A percentile compares a stretch with the other conserved stretches of the same genome.
Conservation (phyloP, 2,797 vertebrate genomes). For the Microchirus variegatus region DNA sequence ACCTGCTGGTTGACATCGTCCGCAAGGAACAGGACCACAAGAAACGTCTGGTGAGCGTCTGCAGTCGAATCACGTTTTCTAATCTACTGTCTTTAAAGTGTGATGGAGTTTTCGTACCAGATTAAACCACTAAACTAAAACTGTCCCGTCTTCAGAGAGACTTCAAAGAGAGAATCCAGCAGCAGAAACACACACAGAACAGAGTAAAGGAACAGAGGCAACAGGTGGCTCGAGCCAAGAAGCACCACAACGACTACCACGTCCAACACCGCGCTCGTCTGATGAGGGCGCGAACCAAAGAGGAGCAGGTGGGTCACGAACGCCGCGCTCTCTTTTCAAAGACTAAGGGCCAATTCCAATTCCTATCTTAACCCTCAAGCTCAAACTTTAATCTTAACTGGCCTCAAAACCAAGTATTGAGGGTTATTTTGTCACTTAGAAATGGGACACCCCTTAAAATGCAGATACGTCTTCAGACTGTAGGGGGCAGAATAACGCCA, state of each 20-base stretch:
- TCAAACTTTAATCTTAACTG: no score
- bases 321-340: neutral
- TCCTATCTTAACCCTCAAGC: no score
- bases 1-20: constrained; percentile 86
- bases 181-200: constrained; percentile 87
- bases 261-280: constrained; percentile 88
- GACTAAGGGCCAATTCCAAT: no score
- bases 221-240: constrained; percentile 87
- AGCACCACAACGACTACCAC: constrained; percentile 90
- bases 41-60: constrained; percentile 86
- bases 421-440: no score
- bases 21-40: constrained; percentile 89
- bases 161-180: constrained; percentile 85
- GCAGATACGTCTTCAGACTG: no score
- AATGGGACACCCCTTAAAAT: no score
- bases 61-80: neutral
- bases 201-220: constrained; percentile 87
- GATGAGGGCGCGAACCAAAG: constrained; percentile 88
- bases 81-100: neutral
- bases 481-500: no score
- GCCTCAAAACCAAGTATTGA: no score
- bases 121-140: neutral
- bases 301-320: constrained; percentile 85
- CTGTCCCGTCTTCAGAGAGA: constrained; percentile 77
- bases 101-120: neutral